Percentiles rank a stretch among this genome's conserved stretches.
These are phyloP conservation scores for Isotomurus palustris DNA, from an alignment of 2,888 invertebrate genomes.

Conservation along the genomic window DNA sequence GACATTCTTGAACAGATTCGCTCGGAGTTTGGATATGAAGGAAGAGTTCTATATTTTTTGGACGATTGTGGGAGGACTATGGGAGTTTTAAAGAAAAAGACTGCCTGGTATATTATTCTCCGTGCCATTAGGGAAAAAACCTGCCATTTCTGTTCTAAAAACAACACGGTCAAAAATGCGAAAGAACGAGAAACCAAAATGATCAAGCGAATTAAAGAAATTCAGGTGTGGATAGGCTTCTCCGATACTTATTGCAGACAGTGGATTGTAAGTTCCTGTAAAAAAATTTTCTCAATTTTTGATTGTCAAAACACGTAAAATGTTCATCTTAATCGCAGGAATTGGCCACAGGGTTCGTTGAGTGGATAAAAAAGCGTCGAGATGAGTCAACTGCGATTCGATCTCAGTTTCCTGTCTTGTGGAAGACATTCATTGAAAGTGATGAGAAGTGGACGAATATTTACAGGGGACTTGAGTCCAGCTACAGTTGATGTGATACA, in stretches of 20 bases:
- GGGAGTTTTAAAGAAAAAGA: conserved; percentile 53
- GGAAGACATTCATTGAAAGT: conserved; percentile 23
- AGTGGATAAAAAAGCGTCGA: conserved; percentile 20
- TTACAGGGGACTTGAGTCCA: conserved; percentile 9
- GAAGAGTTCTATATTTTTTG: conserved; percentile 52
- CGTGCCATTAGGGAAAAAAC: conserved; percentile 46
- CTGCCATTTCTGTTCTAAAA: conserved; percentile 21
- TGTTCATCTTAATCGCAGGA: too few relatives aligned
- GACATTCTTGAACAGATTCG: conserved; percentile 46
- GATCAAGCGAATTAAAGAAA: conserved; percentile 49
- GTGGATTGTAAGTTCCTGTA: conserved; percentile 45
- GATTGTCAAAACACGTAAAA: too few relatives aligned
- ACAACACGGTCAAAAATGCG: conserved; percentile 18
- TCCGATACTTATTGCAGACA: conserved; percentile 29
- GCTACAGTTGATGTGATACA: background rate
- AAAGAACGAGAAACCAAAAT: conserved; percentile 42
- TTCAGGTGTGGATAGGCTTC: conserved; percentile 50
- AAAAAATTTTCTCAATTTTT: conserved; percentile 8
- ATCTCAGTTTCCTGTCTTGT: conserved; percentile 33
- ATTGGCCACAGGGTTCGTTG: conserved; percentile 24
- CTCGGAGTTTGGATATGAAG: conserved; percentile 50
- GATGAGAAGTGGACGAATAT: conserved; percentile 7
- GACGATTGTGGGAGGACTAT: conserved; percentile 49
- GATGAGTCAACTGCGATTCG: conserved; percentile 9
- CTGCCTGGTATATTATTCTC: conserved; percentile 51